phyloP scores from a whole-genome alignment of 2,797 vertebrate species.

The Pitangus sulphuratus region DNA sequence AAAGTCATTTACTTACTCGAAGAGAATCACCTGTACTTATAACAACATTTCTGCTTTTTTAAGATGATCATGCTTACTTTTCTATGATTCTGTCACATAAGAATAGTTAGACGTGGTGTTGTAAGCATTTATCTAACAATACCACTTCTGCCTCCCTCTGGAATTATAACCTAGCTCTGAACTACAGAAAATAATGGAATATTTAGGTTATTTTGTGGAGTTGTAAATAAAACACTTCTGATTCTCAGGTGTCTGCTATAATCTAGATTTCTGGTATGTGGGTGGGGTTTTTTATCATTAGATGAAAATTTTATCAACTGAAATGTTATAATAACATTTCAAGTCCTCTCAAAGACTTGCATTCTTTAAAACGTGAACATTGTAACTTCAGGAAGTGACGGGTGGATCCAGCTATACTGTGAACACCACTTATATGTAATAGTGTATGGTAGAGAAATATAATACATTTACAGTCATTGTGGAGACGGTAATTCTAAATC shows the following conservation, averaged over 20 bases:
- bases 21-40: background rate
- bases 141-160: background rate
- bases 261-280: background rate
- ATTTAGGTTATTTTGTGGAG: background rate
- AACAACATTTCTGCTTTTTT: background rate
- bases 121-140: background rate
- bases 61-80: background rate
- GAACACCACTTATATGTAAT: background rate
- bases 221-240: background rate
- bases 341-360: background rate
- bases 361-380: background rate
- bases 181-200: background rate
- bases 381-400: background rate
- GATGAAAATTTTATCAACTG: background rate
- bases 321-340: background rate
- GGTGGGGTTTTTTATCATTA: background rate
- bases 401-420: background rate
- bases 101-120: background rate
- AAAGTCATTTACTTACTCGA: background rate
- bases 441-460: background rate
- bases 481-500: background rate
- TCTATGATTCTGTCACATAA: background rate
- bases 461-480: background rate
- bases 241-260: background rate
- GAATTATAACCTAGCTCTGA: background rate